These are phyloP conservation scores for Zaprionus obscuricornis DNA, from an alignment of 2,888 invertebrate genomes.

Conservation along the genomic window DNA sequence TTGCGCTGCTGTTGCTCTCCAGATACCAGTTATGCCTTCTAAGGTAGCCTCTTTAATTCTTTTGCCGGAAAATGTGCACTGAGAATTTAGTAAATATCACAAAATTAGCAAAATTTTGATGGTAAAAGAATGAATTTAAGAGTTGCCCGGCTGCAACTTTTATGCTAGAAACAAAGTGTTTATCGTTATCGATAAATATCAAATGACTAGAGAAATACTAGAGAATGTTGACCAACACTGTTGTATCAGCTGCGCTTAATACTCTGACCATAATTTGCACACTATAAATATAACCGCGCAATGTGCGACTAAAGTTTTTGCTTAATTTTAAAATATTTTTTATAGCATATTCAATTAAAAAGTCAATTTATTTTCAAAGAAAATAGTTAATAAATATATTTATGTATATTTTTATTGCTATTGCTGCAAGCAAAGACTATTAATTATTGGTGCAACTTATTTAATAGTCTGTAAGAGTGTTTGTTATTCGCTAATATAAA, in stretches of 20 bases:
- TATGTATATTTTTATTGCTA: too few species aligned
- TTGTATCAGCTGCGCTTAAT: constrained; percentile 32
- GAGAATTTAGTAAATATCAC: not conserved
- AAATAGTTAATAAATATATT: too few species aligned
- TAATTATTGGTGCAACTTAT: too few species aligned
- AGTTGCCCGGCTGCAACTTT: constrained; percentile 31
- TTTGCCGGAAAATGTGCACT: constrained; percentile 3
- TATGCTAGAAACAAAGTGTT: not conserved
- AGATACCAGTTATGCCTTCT: not conserved
- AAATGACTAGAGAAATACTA: not conserved
- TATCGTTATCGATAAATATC: constrained; percentile 30
- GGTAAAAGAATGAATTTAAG: constrained; percentile 15
- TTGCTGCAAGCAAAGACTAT: too few species aligned
- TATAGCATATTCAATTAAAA: too few species aligned
- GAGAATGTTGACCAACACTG: constrained; percentile 28
- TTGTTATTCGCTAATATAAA: too few species aligned
- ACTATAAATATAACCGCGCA: too few species aligned
- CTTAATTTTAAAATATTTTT: too few species aligned
- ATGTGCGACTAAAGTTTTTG: too few species aligned
- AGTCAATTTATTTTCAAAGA: too few species aligned
- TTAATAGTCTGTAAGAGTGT: too few species aligned
- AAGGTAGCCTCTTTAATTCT: not conserved
- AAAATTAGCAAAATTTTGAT: constrained; percentile 6
- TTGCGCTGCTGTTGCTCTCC: not conserved
- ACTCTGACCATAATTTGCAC: too few species aligned